Base-by-base conservation (phyloP, 2,888 invertebrate species). In the Lucinisca nassula region DNA sequence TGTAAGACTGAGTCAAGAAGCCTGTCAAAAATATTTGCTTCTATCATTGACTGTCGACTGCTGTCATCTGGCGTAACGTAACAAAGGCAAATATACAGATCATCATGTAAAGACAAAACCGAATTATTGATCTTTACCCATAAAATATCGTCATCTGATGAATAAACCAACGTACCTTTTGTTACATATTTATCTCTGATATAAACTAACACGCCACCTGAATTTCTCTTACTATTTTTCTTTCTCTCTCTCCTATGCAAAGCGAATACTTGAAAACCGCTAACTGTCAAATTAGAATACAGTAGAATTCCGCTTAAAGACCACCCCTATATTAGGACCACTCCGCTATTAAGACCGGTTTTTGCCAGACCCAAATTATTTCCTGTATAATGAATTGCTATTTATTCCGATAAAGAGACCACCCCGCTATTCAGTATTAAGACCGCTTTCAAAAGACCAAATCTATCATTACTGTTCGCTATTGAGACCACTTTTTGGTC, bases 131-230 rank as follows among this genome's bases (percentile, higher is more conserved):
- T 55, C 55, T 55, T 55, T 4, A 55, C n/a, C 55, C 55, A 55
- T n/a, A 55, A 55, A 17, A 55, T n/a, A 55, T 55, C 55, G 4
- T 55, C 55, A 21, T 55, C 55, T 14, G 17, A 14, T 55, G n/a
- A 4, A 55, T n/a, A 70, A 49, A 49, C 30, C 61, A 70, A 30
- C 27, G 72, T 79, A 17, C 72, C 79, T 17, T 80, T 51, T 12
- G 17, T 51, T n/a, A 80, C 73, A 51, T 12, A 55, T 37, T 49
- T 73, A 21, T 73, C 70, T n/a, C 80, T 45, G 3, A 80, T 27
- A 55, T 80, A 80, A 49, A 80, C 37, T 17, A 80, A 21, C 4
- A 80, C 51, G 14, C 80, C 80, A 45, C 73, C 80, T 4, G 80
- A 80, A 21, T 72, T 49, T 10, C 80, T 24, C 45, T 80, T 80